A percentile compares a stretch with the other conserved stretches of the same genome.
These are phyloP conservation scores for Hirtodrosophila duncani DNA, from an alignment of 2,888 invertebrate genomes.

Conservation along the genomic window DNA sequence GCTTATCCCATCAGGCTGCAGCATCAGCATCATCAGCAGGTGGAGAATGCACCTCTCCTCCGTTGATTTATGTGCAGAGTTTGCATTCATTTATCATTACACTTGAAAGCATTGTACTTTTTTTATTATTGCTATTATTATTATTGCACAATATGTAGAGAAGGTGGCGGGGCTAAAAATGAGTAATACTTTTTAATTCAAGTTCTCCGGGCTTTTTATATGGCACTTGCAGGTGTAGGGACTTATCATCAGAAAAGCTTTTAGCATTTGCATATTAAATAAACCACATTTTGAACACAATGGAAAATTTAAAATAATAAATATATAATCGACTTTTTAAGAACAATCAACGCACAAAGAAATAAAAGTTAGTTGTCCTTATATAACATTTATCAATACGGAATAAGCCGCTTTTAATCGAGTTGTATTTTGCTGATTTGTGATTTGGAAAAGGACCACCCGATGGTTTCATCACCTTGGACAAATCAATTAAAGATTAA, in stretches of 20 bases:
- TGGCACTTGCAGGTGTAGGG: slow-evolving; percentile 43
- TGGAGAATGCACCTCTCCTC: slow-evolving; percentile 5
- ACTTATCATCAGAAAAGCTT: slow-evolving; percentile 51
- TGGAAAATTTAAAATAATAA: neutral
- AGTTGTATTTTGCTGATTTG: no score
- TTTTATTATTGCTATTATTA: slow-evolving; percentile 53
- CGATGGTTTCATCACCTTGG: no score
- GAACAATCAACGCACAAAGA: neutral
- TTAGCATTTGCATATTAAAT: slow-evolving; percentile 50
- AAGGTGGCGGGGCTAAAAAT: slow-evolving; percentile 28
- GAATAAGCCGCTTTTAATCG: no score
- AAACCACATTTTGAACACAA: slow-evolving; percentile 17
- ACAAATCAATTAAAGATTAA: no score
- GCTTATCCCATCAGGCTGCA: slow-evolving; percentile 60
- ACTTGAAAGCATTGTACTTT: slow-evolving; percentile 68
- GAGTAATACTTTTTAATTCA: slow-evolving; percentile 63
- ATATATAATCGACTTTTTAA: neutral
- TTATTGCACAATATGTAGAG: slow-evolving; percentile 40
- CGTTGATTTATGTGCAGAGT: slow-evolving; percentile 66
- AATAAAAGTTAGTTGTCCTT: no score
- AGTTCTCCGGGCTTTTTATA: slow-evolving; percentile 17
- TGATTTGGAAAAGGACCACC: no score
- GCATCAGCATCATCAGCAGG: slow-evolving; percentile 20
- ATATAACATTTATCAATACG: no score
- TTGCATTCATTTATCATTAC: slow-evolving; percentile 70